Percentiles rank a stretch among this genome's conserved stretches.
Evolutionary conservation across 1,140 invertebrate species (phyloP).

Genomic region (Hydropsyche tenuis): DNA sequence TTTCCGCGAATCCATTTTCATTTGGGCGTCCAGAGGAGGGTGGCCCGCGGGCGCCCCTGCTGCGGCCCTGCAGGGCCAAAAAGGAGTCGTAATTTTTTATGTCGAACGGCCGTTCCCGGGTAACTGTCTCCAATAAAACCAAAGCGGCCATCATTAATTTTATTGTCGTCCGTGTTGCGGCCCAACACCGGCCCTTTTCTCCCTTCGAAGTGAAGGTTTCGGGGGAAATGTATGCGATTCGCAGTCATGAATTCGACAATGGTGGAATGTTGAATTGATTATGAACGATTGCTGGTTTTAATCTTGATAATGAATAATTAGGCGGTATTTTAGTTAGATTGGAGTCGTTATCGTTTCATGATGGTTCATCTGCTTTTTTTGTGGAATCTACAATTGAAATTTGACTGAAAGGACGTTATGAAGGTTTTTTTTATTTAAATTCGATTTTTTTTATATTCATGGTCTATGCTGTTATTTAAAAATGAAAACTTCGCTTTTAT

Average conservation of each 20-base stretch:
- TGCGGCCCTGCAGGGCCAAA: conserved; percentile 25
- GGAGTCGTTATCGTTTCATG: too few species aligned
- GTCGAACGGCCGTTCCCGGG: conserved; percentile 46
- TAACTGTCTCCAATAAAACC: conserved; percentile 50
- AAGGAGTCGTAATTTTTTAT: conserved; percentile 49
- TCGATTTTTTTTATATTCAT: too few species aligned
- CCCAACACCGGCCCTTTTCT: not conserved
- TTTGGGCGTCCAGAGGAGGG: conserved; percentile 6
- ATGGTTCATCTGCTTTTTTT: too few species aligned
- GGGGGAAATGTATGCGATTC: conserved; percentile 16
- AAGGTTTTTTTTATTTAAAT: too few species aligned
- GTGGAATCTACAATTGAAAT: too few species aligned
- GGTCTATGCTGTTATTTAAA: too few species aligned
- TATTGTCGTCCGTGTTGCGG: conserved; percentile 39
- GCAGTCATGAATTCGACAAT: not conserved
- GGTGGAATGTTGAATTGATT: not conserved
- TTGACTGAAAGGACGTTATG: too few species aligned
- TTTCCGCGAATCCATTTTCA: conserved; percentile 47
- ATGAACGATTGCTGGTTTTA: too few species aligned
- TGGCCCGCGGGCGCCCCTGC: not conserved
- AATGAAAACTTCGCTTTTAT: too few species aligned
- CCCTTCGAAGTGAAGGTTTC: conserved; percentile 8
- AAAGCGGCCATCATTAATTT: conserved; percentile 50
- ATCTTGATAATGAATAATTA: too few species aligned
- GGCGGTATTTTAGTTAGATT: too few species aligned